Conservation (phyloP, 2,113 vertebrate genomes). For the Bubo scandiacus region DNA sequence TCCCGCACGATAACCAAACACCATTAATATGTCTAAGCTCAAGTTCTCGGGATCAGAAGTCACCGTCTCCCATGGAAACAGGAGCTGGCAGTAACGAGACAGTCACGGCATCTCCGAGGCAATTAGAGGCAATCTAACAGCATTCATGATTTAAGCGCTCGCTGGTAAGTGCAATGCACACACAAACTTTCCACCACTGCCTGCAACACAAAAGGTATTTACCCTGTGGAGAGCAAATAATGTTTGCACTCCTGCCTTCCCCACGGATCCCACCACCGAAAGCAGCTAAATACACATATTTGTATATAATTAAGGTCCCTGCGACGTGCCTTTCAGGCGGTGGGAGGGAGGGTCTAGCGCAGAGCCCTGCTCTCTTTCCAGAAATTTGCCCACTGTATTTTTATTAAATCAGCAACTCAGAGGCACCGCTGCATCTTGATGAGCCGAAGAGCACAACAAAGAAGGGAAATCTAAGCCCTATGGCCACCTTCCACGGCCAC, state of each 20-base stretch:
- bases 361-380: neutral
- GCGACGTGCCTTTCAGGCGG: rapidly evolving
- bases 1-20: neutral
- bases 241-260: neutral
- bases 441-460: neutral
- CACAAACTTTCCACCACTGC: neutral
- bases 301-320: rapidly evolving
- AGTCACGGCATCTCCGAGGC: neutral
- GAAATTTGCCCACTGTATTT: rapidly evolving
- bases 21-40: neutral
- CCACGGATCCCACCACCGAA: rapidly evolving
- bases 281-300: neutral
- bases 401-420: neutral
- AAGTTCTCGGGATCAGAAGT: neutral
- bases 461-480: neutral
- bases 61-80: neutral
- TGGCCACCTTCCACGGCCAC: neutral
- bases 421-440: too few relatives aligned
- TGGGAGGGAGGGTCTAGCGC: neutral
- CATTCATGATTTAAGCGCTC: neutral
- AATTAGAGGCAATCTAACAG: neutral
- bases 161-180: neutral
- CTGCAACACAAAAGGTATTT: neutral
- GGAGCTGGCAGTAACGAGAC: neutral
- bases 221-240: neutral